Percentiles rank a stretch among this genome's conserved stretches.
phyloP scores from a whole-genome alignment of 1,140 invertebrate species.

The Spodoptera litura region DNA sequence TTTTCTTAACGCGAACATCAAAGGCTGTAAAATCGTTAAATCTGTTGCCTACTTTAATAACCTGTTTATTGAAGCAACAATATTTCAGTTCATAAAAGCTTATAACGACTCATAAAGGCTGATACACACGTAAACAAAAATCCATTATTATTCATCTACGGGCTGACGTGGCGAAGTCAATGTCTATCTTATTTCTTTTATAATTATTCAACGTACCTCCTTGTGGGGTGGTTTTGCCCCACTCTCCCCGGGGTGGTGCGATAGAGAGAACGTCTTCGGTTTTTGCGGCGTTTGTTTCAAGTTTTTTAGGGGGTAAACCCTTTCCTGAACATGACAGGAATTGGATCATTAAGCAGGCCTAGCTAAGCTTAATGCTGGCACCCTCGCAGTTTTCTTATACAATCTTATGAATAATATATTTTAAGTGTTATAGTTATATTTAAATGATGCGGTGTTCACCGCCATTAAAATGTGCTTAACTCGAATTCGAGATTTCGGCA shows the following conservation, averaged over 20 bases:
- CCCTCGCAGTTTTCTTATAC: constrained; percentile 61
- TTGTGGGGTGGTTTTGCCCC: constrained; percentile 57
- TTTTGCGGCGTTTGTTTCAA: constrained; percentile 86
- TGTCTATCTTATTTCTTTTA: constrained; percentile 86
- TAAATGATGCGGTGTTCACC: constrained; percentile 35
- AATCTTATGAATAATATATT: constrained; percentile 72
- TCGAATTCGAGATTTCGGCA: constrained; percentile 13
- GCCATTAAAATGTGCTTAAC: constrained; percentile 18
- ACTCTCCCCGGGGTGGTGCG: constrained; percentile 56
- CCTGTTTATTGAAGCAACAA: constrained; percentile 67
- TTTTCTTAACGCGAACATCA: constrained; percentile 29
- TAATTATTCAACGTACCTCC: constrained; percentile 81
- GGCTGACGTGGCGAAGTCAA: constrained; percentile 80
- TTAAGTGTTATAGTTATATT: constrained; percentile 49
- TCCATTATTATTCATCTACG: constrained; percentile 84
- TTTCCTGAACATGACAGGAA: constrained; percentile 86
- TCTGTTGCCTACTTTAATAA: constrained; percentile 57
- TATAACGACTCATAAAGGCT: constrained; percentile 70
- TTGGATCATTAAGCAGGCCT: constrained; percentile 85
- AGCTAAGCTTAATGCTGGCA: constrained; percentile 78
- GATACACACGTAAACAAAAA: constrained; percentile 80
- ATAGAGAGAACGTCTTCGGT: constrained; percentile 81
- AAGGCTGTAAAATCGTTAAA: constrained; percentile 52
- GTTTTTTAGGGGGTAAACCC: constrained; percentile 85
- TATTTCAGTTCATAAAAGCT: constrained; percentile 69